These are phyloP conservation scores for Pseudoatta argentina DNA, from an alignment of 1,140 invertebrate genomes.

Conservation along the genomic window DNA sequence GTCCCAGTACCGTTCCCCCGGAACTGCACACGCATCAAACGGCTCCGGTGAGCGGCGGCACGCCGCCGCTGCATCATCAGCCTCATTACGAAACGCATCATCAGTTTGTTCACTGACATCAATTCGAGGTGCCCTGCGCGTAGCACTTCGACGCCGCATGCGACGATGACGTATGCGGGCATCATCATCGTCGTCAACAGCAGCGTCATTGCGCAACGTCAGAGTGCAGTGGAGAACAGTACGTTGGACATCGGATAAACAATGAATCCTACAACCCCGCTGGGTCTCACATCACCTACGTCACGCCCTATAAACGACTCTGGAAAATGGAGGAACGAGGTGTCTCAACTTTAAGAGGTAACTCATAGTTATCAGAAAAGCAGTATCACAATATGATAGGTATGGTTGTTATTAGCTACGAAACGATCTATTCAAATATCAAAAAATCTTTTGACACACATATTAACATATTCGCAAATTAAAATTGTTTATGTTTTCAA, in stretches of 20 bases:
- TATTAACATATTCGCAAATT: neutral
- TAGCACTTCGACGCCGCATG: conserved; percentile 69
- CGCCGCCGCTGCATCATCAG: conserved; percentile 71
- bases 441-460: neutral
- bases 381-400: neutral
- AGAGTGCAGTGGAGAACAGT: conserved; percentile 27
- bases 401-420: neutral
- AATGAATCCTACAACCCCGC: neutral
- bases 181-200: conserved; percentile 14
- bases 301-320: conserved; percentile 36
- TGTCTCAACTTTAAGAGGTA: neutral
- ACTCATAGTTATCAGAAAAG: neutral
- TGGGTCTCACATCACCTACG: conserved; percentile 37
- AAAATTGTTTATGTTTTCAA: too few species aligned
- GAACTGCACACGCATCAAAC: conserved; percentile 70
- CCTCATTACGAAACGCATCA: conserved; percentile 78
- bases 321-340: conserved; percentile 44
- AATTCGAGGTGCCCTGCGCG: conserved; percentile 69
- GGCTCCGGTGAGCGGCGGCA: conserved; percentile 42
- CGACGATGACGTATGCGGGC: conserved; percentile 41
- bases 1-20: conserved; percentile 71
- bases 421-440: neutral
- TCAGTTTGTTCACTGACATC: conserved; percentile 80
- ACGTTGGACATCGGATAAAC: neutral
- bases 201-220: conserved; percentile 24